Evolutionary conservation across 1,140 invertebrate genomes (phyloP), one percentile per base, ranked within the genome.

Genomic region (Panagrolaimus sp.): DNA sequence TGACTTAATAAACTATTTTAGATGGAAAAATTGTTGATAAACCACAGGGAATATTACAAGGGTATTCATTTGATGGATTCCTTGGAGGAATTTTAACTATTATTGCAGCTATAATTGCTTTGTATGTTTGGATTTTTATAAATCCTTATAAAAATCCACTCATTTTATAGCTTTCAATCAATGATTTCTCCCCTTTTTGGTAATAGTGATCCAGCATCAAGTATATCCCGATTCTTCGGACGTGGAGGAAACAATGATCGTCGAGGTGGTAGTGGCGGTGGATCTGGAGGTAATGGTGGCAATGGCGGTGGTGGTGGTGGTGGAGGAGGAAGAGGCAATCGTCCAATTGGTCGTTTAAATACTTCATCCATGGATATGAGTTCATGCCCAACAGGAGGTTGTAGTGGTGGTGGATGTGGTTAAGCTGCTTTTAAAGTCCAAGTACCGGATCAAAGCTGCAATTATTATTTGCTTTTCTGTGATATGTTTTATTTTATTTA

Each of bases 291-390:
- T 58, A n/a, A n/a, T 58, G 52, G 52, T 58, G 52, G 52, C 14
- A 21, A 17, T 24, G 52, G 52, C 17, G 52, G 52, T 17, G 1
- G 52, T 14, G 52, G 52, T 26, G 52, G 52, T 3, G 52, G 52
- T 5, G 17, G 52, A 21, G 52, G 52, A n/a, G 52, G 52, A 10
- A 10, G 15, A 58, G 10, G 21, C 4, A 58, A 58, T 58, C 52
- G 52, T n/a, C 52, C 21, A 26, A 58, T 58, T 28, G 52, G 52
- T 21, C 52, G 52, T 58, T 28, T 58, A 21, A 58, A 58, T 28
- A 58, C 52, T 28, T 21, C 21, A 21, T 26, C 52, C 15, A 58
- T 58, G 52, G 52, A 58, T 28, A 58, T 58, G 52, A 58, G 52
- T 28, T 58, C 52, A 3, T 58, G 52, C 17, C 52, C 52, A 0